A percentile compares a stretch with the other conserved stretches of the same genome.
These are phyloP conservation scores for Polymixis flavicincta DNA, from an alignment of 2,888 invertebrate genomes.

Conservation along the genomic window DNA sequence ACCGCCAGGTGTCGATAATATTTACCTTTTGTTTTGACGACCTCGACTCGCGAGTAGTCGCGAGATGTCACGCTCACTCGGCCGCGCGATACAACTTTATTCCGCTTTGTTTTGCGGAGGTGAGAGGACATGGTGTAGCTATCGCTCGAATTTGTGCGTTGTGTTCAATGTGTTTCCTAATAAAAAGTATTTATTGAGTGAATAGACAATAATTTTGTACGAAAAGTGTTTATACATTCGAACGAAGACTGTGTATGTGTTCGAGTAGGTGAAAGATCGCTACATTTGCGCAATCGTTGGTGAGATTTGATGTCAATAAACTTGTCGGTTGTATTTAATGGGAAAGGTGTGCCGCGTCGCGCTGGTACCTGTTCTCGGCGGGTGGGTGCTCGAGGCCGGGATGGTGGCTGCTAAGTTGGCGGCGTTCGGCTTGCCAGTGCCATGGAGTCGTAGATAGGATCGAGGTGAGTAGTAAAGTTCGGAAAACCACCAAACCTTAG, in stretches of 20 bases:
- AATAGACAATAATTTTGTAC: slow-evolving; percentile 76
- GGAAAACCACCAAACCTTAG: no score
- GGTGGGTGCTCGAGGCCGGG: slow-evolving; percentile 81
- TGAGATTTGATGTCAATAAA: slow-evolving; percentile 90
- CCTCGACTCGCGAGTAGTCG: slow-evolving; percentile 75
- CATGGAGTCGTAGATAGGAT: slow-evolving; percentile 80
- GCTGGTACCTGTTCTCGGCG: slow-evolving; percentile 86
- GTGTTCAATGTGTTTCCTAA: slow-evolving; percentile 87
- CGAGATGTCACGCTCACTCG: slow-evolving; percentile 72
- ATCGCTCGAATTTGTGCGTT: slow-evolving; percentile 74
- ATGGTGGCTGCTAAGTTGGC: slow-evolving; percentile 73
- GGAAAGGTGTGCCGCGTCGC: slow-evolving; percentile 90
- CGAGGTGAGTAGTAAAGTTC: slow-evolving; percentile 83
- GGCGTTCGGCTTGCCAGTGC: slow-evolving; percentile 73
- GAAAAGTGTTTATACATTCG: slow-evolving; percentile 78
- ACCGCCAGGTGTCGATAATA: slow-evolving; percentile 77
- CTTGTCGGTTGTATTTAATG: slow-evolving; percentile 90
- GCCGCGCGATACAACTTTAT: slow-evolving; percentile 71
- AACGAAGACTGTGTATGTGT: slow-evolving; percentile 81
- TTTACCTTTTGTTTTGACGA: slow-evolving; percentile 75
- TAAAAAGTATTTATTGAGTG: slow-evolving; percentile 82
- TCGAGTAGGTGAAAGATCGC: slow-evolving; percentile 74
- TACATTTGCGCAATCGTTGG: slow-evolving; percentile 85
- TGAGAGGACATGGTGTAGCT: slow-evolving; percentile 82
- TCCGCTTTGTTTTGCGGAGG: slow-evolving; percentile 91